These are phyloP conservation scores for Montipora sp. DNA, from an alignment of 64 coral and sea anemone species.

Conservation along the genomic window DNA sequence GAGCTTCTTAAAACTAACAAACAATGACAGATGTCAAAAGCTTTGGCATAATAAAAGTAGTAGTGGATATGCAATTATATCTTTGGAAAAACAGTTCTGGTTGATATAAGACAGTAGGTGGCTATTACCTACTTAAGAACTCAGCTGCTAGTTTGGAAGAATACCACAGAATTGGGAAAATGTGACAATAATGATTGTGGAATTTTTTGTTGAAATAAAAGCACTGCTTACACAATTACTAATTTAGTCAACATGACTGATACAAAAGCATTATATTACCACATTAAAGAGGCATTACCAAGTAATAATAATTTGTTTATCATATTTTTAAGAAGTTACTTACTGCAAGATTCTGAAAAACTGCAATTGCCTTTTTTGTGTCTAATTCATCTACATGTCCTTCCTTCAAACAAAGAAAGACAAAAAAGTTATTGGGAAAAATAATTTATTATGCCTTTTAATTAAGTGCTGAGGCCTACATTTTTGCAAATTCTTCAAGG, in stretches of 20 bases:
- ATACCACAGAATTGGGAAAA: not conserved
- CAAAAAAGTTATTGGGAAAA: not conserved
- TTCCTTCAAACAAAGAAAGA: slow-evolving; percentile 61
- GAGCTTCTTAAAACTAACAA: too few relatives aligned
- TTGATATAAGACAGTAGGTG: too few relatives aligned
- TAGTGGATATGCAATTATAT: too few relatives aligned
- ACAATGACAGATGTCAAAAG: too few relatives aligned
- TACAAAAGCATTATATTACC: not conserved
- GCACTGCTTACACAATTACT: not conserved
- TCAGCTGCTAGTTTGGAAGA: not conserved
- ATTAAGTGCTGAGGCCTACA: too few relatives aligned
- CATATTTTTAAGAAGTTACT: slow-evolving; percentile 8
- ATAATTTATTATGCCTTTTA: too few relatives aligned
- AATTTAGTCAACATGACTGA: too few relatives aligned
- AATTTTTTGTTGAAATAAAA: not conserved
- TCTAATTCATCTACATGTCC: slow-evolving; percentile 96
- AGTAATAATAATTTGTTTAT: not conserved
- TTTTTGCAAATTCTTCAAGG: too few relatives aligned
- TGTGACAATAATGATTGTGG: not conserved
- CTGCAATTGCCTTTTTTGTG: slow-evolving; percentile 97
- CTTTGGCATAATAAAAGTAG: too few relatives aligned
- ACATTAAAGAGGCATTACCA: not conserved
- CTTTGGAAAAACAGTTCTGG: too few relatives aligned
- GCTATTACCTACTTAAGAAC: too few relatives aligned
- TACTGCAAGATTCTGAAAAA: slow-evolving; percentile 99